Conservation (phyloP, 2,113 vertebrate species). For the Rhea americana region DNA sequence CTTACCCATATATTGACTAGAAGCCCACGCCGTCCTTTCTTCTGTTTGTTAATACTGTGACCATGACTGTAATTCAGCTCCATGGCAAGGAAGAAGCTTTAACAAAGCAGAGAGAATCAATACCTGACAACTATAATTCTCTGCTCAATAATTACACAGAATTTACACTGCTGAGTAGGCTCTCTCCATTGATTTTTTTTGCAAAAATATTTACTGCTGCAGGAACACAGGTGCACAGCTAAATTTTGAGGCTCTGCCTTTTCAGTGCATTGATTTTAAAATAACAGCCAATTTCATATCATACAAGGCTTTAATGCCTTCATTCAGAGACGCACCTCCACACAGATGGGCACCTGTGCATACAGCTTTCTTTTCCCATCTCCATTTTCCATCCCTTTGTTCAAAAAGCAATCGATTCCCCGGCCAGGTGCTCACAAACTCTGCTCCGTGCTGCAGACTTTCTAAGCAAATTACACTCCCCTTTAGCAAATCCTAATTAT, state of each 20-base stretch:
- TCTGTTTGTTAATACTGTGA: background rate
- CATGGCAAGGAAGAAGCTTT: background rate
- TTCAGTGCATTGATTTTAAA: slow-evolving; percentile 44
- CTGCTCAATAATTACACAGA: slow-evolving; percentile 45
- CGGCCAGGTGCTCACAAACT: background rate
- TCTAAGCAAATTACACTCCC: background rate
- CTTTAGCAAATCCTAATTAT: background rate
- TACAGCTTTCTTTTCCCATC: background rate
- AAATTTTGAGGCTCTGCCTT: background rate
- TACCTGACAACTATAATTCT: slow-evolving; percentile 56
- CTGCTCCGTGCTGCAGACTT: background rate
- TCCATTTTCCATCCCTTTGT: background rate
- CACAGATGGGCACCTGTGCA: background rate
- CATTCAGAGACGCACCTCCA: background rate
- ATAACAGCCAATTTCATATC: background rate
- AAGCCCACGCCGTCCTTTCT: background rate
- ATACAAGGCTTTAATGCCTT: background rate
- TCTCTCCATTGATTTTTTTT: slow-evolving; percentile 55
- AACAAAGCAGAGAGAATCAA: slow-evolving; percentile 45
- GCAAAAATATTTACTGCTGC: slow-evolving; percentile 43
- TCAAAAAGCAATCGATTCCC: background rate
- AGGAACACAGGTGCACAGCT: slow-evolving; percentile 18
- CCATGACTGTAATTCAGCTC: background rate
- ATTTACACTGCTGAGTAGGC: slow-evolving; percentile 46
- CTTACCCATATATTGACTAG: background rate